Conservation (phyloP, 2,797 vertebrate genomes). For the Cirrhinus molitorella region DNA sequence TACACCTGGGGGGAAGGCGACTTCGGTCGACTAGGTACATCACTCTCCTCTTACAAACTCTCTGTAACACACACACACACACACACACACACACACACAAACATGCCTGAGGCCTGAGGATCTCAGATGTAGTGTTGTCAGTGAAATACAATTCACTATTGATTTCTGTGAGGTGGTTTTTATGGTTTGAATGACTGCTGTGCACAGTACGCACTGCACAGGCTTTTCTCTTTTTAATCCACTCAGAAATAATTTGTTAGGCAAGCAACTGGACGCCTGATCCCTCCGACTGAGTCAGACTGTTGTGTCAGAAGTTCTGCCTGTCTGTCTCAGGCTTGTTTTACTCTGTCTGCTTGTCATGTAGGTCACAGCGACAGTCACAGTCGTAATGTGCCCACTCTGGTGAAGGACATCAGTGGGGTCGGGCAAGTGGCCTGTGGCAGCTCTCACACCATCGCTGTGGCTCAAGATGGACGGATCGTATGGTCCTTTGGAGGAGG, state of each 20-base stretch:
- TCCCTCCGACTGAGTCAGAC: neutral
- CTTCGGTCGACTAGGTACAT: slow-evolving; percentile 82
- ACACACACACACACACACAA: slow-evolving; percentile 3
- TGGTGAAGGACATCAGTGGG: slow-evolving; percentile 86
- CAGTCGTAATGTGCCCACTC: slow-evolving; percentile 84
- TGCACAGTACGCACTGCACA: neutral
- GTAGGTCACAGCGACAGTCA: slow-evolving; percentile 86
- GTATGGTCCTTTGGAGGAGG: slow-evolving; percentile 87
- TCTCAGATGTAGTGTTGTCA: slow-evolving; percentile 17
- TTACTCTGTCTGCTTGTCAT: neutral
- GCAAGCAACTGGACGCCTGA: neutral
- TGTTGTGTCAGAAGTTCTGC: slow-evolving; percentile 1
- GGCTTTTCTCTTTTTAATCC: neutral
- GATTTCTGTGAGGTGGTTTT: slow-evolving; percentile 26
- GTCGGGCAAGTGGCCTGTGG: slow-evolving; percentile 85
- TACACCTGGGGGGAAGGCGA: slow-evolving; percentile 88
- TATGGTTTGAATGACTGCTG: slow-evolving; percentile 9
- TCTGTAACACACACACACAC: neutral
- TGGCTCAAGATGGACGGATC: slow-evolving; percentile 84
- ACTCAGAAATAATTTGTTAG: neutral
- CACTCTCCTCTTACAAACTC: slow-evolving; percentile 13
- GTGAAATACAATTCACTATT: slow-evolving; percentile 1
- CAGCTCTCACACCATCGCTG: slow-evolving; percentile 84
- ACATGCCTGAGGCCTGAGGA: neutral
- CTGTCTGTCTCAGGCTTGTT: neutral